These are phyloP conservation scores for Fundulus diaphanus DNA, from an alignment of 2,797 vertebrate genomes.

Conservation along the genomic window DNA sequence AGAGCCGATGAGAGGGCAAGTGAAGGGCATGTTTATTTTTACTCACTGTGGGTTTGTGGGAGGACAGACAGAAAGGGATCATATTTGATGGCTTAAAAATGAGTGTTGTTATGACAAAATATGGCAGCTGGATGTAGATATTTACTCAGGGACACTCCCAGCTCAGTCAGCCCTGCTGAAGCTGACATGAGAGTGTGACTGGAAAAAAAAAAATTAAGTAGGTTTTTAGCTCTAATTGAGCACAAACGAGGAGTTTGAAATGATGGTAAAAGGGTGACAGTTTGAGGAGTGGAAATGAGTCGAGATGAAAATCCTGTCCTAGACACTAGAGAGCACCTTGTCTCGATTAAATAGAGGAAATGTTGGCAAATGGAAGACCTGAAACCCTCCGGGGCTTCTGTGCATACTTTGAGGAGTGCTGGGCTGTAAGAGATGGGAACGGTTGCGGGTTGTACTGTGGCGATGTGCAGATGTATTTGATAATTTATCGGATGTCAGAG, in stretches of 20 bases:
- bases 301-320: slow-evolving; percentile 41
- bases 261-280: slow-evolving; percentile 18
- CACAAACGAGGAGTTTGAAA: slow-evolving; percentile 46
- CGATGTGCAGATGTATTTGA: slow-evolving; percentile 50
- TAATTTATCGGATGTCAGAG: slow-evolving; percentile 55
- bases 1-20: slow-evolving; percentile 63
- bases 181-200: slow-evolving; percentile 33
- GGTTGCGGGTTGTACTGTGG: slow-evolving; percentile 45
- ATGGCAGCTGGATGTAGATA: slow-evolving; percentile 34
- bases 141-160: slow-evolving; percentile 18
- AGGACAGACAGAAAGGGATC: slow-evolving; percentile 42
- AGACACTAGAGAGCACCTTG: slow-evolving; percentile 53
- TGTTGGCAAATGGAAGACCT: slow-evolving; percentile 44
- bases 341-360: slow-evolving; percentile 37
- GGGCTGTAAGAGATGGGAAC: slow-evolving; percentile 31
- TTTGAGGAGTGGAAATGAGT: slow-evolving; percentile 45
- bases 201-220: slow-evolving; percentile 9
- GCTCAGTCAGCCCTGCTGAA: slow-evolving; percentile 34
- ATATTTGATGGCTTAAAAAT: slow-evolving; percentile 69
- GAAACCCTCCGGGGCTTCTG: slow-evolving; percentile 38
- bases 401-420: slow-evolving; percentile 47
- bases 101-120: slow-evolving; percentile 52
- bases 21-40: slow-evolving; percentile 78
- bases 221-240: slow-evolving; percentile 55
- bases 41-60: slow-evolving; percentile 47